phyloP scores from a whole-genome alignment of 2,113 vertebrate genomes.

The Stegostoma tigrinum region DNA sequence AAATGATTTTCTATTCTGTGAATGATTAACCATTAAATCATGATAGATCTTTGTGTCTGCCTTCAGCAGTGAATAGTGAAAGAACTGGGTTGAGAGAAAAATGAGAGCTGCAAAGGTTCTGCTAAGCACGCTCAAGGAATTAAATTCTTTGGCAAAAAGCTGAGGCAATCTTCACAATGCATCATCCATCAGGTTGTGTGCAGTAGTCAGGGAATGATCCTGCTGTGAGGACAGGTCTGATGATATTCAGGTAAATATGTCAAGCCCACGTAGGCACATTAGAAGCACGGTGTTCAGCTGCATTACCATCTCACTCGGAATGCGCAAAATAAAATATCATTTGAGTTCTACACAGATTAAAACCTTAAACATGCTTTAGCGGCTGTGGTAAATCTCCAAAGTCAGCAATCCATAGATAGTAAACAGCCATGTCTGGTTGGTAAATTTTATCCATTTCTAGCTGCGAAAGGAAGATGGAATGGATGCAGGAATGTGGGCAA shows the following conservation, averaged over 20 bases:
- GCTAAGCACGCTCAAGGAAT: background rate
- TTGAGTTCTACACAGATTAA: background rate
- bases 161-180: background rate
- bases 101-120: background rate
- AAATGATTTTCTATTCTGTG: background rate
- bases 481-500: background rate
- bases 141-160: background rate
- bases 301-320: too few relatives aligned
- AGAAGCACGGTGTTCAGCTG: background rate
- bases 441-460: background rate
- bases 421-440: background rate
- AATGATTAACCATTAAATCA: conserved; percentile 1
- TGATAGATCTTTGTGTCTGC: background rate
- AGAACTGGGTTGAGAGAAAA: background rate
- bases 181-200: background rate
- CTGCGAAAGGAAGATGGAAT: background rate
- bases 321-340: background rate
- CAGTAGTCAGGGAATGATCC: background rate
- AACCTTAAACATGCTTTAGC: background rate
- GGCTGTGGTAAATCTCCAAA: background rate
- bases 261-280: background rate
- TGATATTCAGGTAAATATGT: background rate
- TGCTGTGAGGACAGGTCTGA: background rate
- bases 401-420: background rate
- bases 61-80: background rate